A percentile compares a stretch with the other conserved stretches of the same genome.
Conservation (phyloP, 2,113 vertebrate species). For the Aspidoscelis tigris region DNA sequence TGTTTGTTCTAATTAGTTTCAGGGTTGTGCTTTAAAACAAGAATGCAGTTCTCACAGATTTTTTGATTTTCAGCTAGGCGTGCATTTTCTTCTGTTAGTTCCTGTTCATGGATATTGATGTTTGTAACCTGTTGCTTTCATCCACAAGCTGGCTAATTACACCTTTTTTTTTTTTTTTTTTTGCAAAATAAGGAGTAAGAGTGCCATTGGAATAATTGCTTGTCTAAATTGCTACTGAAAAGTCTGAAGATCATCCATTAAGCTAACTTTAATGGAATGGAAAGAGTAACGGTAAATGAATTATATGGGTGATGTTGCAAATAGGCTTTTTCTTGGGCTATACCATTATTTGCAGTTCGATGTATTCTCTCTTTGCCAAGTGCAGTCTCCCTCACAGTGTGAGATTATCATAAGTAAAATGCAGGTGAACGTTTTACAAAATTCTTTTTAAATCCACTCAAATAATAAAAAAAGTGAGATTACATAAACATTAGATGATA, state of each 20-base stretch:
- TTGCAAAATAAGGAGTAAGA: constrained; percentile 25
- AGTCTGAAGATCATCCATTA: constrained; percentile 30
- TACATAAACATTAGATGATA: too few relatives aligned
- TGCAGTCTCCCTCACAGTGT: too few relatives aligned
- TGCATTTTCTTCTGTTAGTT: constrained; percentile 14
- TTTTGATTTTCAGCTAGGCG: background rate
- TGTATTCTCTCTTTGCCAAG: background rate
- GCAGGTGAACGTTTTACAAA: too few relatives aligned
- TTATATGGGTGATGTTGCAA: constrained; percentile 11
- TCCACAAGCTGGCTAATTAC: constrained; percentile 28
- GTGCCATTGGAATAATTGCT: constrained; percentile 33
- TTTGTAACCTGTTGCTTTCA: constrained; percentile 32
- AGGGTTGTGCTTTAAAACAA: background rate
- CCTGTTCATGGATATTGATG: constrained; percentile 30
- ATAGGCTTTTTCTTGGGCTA: constrained; percentile 20
- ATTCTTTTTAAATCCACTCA: too few relatives aligned
- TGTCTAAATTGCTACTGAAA: background rate
- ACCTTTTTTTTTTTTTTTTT: background rate
- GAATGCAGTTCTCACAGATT: background rate
- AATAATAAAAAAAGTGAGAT: too few relatives aligned
- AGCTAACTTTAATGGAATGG: constrained; percentile 31
- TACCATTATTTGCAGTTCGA: background rate
- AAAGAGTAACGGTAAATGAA: constrained; percentile 12
- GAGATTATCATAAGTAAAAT: too few relatives aligned
- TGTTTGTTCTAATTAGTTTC: constrained; percentile 14